Evolutionary conservation across 2,797 vertebrate species (phyloP).

Genomic region (Lophotriccus pileatus): DNA sequence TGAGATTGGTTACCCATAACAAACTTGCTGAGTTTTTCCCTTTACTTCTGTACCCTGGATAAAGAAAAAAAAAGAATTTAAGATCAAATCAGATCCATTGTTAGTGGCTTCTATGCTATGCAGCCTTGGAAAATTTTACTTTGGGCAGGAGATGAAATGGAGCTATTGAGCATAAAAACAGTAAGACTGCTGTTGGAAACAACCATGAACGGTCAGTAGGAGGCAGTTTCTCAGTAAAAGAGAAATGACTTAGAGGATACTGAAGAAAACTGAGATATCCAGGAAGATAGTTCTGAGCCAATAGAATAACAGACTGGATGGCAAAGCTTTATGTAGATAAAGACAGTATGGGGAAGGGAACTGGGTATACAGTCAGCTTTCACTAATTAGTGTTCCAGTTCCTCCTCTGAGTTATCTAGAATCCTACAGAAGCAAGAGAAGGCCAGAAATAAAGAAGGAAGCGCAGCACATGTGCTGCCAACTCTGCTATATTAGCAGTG

Average conservation of each 20-base stretch:
- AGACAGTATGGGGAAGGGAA: neutral
- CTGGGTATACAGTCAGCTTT: neutral
- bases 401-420: neutral
- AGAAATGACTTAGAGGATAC: neutral
- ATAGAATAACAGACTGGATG: neutral
- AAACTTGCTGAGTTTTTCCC: neutral
- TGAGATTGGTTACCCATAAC: neutral
- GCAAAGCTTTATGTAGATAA: neutral
- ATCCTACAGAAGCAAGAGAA: neutral
- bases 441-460: neutral
- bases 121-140: neutral
- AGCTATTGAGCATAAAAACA: neutral
- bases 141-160: neutral
- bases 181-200: neutral
- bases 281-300: neutral
- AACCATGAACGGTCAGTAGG: neutral
- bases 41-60: neutral
- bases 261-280: neutral
- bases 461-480: neutral
- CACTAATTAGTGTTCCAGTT: neutral
- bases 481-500: neutral
- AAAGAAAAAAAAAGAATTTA: neutral
- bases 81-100: neutral
- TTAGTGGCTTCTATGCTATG: neutral
- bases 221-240: neutral